Conservation (phyloP, 2,113 vertebrate genomes). For the Platysteira castanea region DNA sequence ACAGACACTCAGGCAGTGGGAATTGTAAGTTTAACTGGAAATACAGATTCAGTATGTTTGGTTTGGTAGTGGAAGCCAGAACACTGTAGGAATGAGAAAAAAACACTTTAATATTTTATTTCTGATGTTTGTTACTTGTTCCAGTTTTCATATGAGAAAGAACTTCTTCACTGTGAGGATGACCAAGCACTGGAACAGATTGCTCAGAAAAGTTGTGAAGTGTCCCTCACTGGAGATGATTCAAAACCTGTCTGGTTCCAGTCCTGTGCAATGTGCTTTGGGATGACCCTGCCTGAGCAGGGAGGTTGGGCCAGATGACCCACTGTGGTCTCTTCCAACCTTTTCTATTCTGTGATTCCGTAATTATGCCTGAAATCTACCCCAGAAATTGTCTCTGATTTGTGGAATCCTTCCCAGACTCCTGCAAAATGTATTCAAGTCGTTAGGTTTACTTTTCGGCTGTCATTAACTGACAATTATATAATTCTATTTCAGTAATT, state of each 20-base stretch:
- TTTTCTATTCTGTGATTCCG: not conserved
- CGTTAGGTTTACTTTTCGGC: not conserved
- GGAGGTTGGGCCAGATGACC: not conserved
- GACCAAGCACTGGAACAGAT: not conserved
- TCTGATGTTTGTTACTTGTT: not conserved
- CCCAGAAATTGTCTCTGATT: not conserved
- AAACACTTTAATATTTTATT: not conserved
- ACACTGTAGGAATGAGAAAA: not conserved
- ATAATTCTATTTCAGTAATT: not conserved
- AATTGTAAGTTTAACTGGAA: not conserved
- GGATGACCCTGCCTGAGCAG: not conserved
- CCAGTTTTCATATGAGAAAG: not conserved
- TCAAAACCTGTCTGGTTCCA: not conserved
- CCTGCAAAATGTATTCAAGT: not conserved
- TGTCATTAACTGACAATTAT: not conserved
- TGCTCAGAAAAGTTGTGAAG: not conserved
- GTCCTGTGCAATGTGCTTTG: not conserved
- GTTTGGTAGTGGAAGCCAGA: not conserved
- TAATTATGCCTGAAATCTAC: not conserved
- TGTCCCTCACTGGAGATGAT: not conserved
- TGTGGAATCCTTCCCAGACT: not conserved
- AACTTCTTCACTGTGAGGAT: not conserved
- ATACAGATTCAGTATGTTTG: not conserved
- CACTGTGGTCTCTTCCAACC: not conserved
- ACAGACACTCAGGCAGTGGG: not conserved